Percentiles rank a stretch among this genome's conserved stretches.
These are phyloP conservation scores for Hetaerina titia DNA, from an alignment of 2,888 invertebrate species.

Conservation along the genomic window DNA sequence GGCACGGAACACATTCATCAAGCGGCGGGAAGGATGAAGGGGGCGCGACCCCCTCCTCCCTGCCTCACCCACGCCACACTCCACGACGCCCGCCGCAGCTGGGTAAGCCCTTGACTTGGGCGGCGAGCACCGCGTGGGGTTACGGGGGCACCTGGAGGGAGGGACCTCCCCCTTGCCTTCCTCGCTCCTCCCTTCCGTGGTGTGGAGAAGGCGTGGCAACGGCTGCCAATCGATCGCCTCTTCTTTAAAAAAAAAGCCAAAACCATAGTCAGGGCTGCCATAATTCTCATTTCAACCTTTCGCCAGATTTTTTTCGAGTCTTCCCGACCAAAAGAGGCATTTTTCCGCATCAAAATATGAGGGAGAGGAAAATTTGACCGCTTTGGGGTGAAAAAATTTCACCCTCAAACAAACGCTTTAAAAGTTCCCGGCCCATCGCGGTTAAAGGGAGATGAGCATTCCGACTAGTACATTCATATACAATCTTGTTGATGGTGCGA, in stretches of 20 bases:
- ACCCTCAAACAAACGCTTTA: too few species aligned
- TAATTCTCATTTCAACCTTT: not conserved
- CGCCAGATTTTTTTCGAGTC: not conserved
- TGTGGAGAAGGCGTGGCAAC: not conserved
- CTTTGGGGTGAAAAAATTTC: too few species aligned
- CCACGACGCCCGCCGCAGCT: not conserved
- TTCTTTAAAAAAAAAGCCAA: not conserved
- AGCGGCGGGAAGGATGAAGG: not conserved
- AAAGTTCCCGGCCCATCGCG: too few species aligned
- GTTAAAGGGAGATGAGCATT: too few species aligned
- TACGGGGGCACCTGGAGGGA: not conserved
- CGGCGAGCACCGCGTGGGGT: not conserved
- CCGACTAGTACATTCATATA: too few species aligned
- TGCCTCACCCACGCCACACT: not conserved
- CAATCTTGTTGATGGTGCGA: too few species aligned
- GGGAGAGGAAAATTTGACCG: too few species aligned
- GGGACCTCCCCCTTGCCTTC: not conserved
- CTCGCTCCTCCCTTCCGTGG: not conserved
- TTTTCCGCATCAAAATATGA: not conserved
- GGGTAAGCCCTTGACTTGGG: not conserved
- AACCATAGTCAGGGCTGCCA: not conserved
- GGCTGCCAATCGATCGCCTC: not conserved
- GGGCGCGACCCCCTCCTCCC: too few species aligned
- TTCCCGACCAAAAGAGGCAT: not conserved
- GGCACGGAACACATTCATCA: conserved; percentile 9